Evolutionary conservation across 2,113 vertebrate genomes (phyloP).

Genomic region (Dicerorhinus sumatrensis): DNA sequence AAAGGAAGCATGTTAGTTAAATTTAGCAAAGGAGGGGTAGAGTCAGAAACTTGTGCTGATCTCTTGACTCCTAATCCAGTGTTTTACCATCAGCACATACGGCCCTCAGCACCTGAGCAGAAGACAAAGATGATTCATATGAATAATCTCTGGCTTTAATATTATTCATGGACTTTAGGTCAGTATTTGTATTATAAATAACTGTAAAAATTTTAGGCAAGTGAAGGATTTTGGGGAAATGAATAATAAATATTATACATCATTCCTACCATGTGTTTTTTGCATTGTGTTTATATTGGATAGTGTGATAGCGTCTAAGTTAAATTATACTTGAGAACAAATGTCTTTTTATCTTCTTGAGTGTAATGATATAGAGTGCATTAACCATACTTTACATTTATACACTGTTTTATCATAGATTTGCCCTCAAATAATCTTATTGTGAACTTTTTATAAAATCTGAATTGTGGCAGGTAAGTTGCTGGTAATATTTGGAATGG

Average conservation of each 20-base stretch:
- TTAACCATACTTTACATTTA: slow-evolving; percentile 35
- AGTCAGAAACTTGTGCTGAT: not conserved
- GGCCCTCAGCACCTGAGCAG: not conserved
- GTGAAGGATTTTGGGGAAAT: not conserved
- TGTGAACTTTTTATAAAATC: not conserved
- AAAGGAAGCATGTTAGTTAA: slow-evolving; percentile 47
- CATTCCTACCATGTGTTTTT: not conserved
- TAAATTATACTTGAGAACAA: slow-evolving; percentile 45
- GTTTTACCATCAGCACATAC: not conserved
- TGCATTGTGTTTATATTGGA: not conserved
- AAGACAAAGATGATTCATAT: not conserved
- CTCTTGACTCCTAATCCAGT: not conserved
- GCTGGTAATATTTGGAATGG: not conserved
- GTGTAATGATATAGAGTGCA: not conserved
- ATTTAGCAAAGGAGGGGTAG: not conserved
- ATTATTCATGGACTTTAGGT: slow-evolving; percentile 29
- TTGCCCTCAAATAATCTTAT: not conserved
- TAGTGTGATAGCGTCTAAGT: not conserved
- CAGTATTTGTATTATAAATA: slow-evolving; percentile 49
- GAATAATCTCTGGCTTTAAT: slow-evolving; percentile 29
- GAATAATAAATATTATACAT: slow-evolving; percentile 8
- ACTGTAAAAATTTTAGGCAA: slow-evolving; percentile 13
- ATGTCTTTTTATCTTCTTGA: slow-evolving; percentile 2
- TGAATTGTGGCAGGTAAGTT: not conserved
- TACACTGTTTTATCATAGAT: not conserved